Evolutionary conservation across 1,140 invertebrate genomes (phyloP).

Genomic region (Drosophila nebulosa): DNA sequence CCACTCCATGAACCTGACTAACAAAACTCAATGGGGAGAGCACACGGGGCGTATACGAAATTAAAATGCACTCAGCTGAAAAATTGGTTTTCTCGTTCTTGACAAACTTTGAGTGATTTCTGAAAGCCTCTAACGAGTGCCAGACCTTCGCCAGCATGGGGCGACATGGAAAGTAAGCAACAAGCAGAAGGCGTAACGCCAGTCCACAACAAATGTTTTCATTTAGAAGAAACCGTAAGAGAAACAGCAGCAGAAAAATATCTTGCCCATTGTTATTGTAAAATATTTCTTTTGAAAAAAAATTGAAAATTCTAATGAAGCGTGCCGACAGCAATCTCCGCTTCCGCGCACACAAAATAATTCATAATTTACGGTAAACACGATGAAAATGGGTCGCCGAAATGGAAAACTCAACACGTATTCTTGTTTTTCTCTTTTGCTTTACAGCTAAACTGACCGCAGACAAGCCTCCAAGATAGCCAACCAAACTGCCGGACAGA

Average conservation of each 20-base stretch:
- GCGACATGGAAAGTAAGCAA: slow-evolving; percentile 36
- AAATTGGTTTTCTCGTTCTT: slow-evolving; percentile 80
- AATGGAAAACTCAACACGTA: not conserved
- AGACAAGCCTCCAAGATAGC: slow-evolving; percentile 43
- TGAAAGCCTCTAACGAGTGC: slow-evolving; percentile 70
- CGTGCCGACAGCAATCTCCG: slow-evolving; percentile 44
- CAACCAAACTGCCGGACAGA: slow-evolving; percentile 13
- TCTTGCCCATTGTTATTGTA: slow-evolving; percentile 33
- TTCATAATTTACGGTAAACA: slow-evolving; percentile 51
- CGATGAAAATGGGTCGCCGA: not conserved
- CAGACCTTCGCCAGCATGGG: slow-evolving; percentile 1
- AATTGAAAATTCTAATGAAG: slow-evolving; percentile 61
- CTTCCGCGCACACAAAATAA: slow-evolving; percentile 43
- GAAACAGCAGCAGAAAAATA: not conserved
- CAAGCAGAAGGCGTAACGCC: slow-evolving; percentile 18
- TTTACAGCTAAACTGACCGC: slow-evolving; percentile 17
- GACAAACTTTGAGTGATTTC: slow-evolving; percentile 80
- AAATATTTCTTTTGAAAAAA: slow-evolving; percentile 52
- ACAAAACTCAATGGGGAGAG: slow-evolving; percentile 44
- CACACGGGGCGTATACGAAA: slow-evolving; percentile 65
- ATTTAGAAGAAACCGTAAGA: slow-evolving; percentile 10
- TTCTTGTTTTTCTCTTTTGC: not conserved
- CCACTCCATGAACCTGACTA: slow-evolving; percentile 9
- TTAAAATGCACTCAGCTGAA: slow-evolving; percentile 80
- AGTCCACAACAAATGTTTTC: slow-evolving; percentile 40